Evolutionary conservation across 2,797 vertebrate genomes (phyloP), one percentile per base, ranked within the genome.

Genomic region (Neostethus bicornis): DNA sequence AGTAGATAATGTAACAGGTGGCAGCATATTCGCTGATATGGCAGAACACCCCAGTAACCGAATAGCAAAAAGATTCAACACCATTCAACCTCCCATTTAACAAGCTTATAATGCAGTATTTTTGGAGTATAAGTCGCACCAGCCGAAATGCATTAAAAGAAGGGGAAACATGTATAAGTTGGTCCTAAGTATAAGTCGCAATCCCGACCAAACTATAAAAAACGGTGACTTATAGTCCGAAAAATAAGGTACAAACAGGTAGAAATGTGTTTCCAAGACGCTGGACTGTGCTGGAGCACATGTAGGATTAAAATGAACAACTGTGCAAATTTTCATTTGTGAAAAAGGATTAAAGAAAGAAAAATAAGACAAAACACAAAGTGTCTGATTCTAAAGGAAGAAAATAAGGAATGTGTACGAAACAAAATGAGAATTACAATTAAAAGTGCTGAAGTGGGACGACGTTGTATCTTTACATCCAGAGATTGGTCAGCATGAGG

Each of bases 21-120:
- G 75, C 81, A 83, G 89, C 90, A 90, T 87, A 90, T 67, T 29
- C 88, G 91, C 87, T 87, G 89, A 89, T 89, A 90, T 85, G 87
- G 88, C 90, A 85, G 70, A 75, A 83, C 79, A 90, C 85, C 87
- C 45, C 52, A 73, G 70, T 80, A 83, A 87, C 83, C 73, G 74
- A 42, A 66, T 53, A 38, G 69, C 37, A 51, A 32, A 53, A 38
- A 59, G 42, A 12, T 70, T 32, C 44, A 24, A 64, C 51, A 39
- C 37, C 47, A 13, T 17, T 2, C 13, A 34, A 51, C 37, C 7
- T 59, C 48, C 19, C 4, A 1, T 14, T 23, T 26, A 10, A 23
- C 16, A 11, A 44, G 29, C 44, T 16, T n/a, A n/a, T n/a, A n/a
- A n/a, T n/a, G n/a, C n/a, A n/a, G n/a, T n/a, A n/a, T n/a, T n/a